These are phyloP conservation scores for Rutilus rutilus DNA, from an alignment of 2,113 vertebrate genomes.

Conservation along the genomic window DNA sequence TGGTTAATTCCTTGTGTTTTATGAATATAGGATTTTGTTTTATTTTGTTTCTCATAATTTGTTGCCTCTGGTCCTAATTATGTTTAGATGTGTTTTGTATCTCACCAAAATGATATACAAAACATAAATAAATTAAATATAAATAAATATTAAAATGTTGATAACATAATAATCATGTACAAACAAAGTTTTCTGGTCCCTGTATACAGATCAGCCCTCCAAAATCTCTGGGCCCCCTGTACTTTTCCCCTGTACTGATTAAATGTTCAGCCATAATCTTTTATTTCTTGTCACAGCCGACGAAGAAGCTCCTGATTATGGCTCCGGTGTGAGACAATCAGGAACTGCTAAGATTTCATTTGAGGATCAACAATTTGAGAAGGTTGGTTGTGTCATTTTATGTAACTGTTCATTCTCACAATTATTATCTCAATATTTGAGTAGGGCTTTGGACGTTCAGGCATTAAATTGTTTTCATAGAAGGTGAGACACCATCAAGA, in stretches of 20 bases:
- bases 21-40: not conserved
- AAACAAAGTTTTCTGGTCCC: no score
- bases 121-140: not conserved
- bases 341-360: conserved; percentile 97
- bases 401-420: not conserved
- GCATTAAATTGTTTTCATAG: not conserved
- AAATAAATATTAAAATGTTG: not conserved
- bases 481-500: not conserved
- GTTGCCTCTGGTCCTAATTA: not conserved
- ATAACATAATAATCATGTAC: no score
- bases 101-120: no score
- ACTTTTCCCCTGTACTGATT: no score
- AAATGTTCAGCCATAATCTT: not conserved
- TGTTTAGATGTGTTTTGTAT: not conserved
- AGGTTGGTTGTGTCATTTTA: conserved; percentile 75
- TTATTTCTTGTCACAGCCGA: conserved; percentile 80
- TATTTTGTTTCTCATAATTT: not conserved
- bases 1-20: not conserved
- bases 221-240: no score
- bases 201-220: no score
- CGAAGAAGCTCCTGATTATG: conserved; percentile 96
- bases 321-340: conserved; percentile 93
- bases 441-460: not conserved
- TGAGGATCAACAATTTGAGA: conserved; percentile 96
- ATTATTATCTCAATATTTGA: not conserved